phyloP scores from a whole-genome alignment of 2,797 vertebrate species.

The Macroramphosus scolopax region DNA sequence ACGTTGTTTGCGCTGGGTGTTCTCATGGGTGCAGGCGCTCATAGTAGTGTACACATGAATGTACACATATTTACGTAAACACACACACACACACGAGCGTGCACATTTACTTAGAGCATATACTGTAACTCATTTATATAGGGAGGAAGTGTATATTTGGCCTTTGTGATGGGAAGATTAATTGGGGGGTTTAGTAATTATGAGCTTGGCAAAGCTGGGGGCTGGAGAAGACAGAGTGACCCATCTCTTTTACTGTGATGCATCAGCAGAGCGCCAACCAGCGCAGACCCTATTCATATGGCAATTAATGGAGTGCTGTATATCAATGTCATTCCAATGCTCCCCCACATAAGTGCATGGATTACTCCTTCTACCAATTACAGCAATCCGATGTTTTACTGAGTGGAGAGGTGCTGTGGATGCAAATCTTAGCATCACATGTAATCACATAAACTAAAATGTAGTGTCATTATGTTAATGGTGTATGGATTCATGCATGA shows the following conservation, averaged over 20 bases:
- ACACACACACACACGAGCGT: slow-evolving; percentile 25
- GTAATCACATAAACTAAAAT: slow-evolving; percentile 57
- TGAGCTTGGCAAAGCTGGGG: slow-evolving; percentile 77
- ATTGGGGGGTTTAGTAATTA: slow-evolving; percentile 80
- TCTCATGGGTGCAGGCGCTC: slow-evolving; percentile 21
- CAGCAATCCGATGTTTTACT: slow-evolving; percentile 58
- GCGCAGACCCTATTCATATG: slow-evolving; percentile 79
- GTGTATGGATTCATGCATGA: slow-evolving; percentile 47
- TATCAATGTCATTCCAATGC: slow-evolving; percentile 78
- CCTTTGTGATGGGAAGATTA: slow-evolving; percentile 80
- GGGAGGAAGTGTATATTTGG: slow-evolving; percentile 72
- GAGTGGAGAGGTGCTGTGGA: slow-evolving; percentile 53
- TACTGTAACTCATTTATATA: slow-evolving; percentile 70
- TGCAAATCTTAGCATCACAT: slow-evolving; percentile 50
- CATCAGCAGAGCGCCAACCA: slow-evolving; percentile 76
- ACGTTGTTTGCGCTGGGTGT: slow-evolving; percentile 35
- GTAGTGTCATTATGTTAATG: slow-evolving; percentile 64
- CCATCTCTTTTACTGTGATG: slow-evolving; percentile 76
- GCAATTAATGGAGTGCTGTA: slow-evolving; percentile 82
- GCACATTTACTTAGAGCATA: slow-evolving; percentile 45
- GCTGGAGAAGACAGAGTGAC: slow-evolving; percentile 77
- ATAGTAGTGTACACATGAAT: slow-evolving; percentile 13
- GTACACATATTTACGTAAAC: slow-evolving; percentile 9
- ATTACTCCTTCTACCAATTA: slow-evolving; percentile 68
- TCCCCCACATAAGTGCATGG: slow-evolving; percentile 62